Conservation (phyloP, 2,888 invertebrate species). For the Stenodema calcarata region DNA sequence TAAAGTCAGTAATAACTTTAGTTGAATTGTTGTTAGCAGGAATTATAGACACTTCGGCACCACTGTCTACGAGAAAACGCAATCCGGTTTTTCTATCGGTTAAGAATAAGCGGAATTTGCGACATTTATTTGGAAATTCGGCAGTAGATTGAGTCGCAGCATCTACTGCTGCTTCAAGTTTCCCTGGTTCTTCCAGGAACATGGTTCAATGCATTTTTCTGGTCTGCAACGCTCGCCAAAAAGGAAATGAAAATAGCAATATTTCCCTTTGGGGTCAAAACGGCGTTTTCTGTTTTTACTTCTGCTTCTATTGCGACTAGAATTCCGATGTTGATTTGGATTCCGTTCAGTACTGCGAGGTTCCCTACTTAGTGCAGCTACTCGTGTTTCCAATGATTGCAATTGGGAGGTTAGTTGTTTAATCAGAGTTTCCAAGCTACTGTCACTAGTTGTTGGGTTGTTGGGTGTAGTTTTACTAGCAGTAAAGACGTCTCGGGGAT, state of each 20-base stretch:
- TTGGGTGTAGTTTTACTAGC: neutral
- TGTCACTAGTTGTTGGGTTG: too few relatives aligned
- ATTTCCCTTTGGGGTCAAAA: conserved; percentile 34
- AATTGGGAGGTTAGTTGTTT: neutral
- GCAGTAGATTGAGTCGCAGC: conserved; percentile 4
- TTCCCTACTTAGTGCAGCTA: neutral
- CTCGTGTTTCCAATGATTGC: neutral
- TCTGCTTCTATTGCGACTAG: neutral
- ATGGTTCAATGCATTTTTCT: conserved; percentile 36
- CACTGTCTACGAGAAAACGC: conserved; percentile 49
- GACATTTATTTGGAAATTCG: neutral
- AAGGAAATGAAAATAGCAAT: conserved; percentile 27
- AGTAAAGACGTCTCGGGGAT: neutral
- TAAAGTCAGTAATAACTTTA: neutral
- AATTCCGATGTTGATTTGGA: neutral
- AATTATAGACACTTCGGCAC: conserved; percentile 52
- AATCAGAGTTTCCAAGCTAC: neutral
- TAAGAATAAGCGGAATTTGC: too few relatives aligned
- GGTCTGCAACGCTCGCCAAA: conserved; percentile 16
- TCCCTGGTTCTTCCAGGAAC: conserved; percentile 26
- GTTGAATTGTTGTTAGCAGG: neutral
- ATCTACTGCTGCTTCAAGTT: conserved; percentile 24
- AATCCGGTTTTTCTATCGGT: neutral
- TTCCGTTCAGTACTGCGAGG: neutral
- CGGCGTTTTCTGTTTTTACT: neutral